A percentile compares a stretch with the other conserved stretches of the same genome.
phyloP scores from a whole-genome alignment of 2,888 invertebrate genomes.

The Patella ulyssiponensis region DNA sequence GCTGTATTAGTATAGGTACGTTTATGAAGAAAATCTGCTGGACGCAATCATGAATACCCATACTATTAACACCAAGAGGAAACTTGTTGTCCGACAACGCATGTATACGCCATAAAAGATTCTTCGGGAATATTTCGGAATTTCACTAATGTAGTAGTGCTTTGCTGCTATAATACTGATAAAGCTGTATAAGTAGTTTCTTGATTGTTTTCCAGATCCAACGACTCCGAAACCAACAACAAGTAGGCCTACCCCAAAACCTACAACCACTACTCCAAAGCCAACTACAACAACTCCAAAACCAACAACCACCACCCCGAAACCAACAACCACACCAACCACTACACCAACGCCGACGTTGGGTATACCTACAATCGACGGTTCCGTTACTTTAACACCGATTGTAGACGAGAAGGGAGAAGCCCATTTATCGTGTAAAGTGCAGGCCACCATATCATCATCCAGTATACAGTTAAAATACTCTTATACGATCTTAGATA shows the following conservation, averaged over 20 bases:
- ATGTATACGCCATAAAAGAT: no score
- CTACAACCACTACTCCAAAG: constrained; percentile 33
- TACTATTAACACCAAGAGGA: no score
- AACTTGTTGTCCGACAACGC: no score
- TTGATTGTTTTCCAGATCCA: neutral
- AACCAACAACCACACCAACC: constrained; percentile 34
- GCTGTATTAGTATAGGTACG: constrained; percentile 45
- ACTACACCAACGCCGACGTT: constrained; percentile 34
- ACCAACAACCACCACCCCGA: constrained; percentile 33
- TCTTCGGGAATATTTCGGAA: no score
- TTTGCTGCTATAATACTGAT: no score
- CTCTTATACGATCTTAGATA: neutral
- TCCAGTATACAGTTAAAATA: neutral
- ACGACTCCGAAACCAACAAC: neutral
- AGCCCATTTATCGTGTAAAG: constrained; percentile 44
- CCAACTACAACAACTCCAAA: constrained; percentile 37
- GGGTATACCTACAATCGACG: constrained; percentile 38
- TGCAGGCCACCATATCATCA: constrained; percentile 29
- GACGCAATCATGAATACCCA: no score
- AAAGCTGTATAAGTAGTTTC: no score
- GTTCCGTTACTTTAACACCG: constrained; percentile 32
- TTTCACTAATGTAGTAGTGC: no score
- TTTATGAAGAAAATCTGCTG: neutral
- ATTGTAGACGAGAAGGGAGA: constrained; percentile 36
- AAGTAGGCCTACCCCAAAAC: constrained; percentile 11